Evolutionary conservation across 64 coral and sea anemone genomes (phyloP).

Genomic region (Montipora capricornis): DNA sequence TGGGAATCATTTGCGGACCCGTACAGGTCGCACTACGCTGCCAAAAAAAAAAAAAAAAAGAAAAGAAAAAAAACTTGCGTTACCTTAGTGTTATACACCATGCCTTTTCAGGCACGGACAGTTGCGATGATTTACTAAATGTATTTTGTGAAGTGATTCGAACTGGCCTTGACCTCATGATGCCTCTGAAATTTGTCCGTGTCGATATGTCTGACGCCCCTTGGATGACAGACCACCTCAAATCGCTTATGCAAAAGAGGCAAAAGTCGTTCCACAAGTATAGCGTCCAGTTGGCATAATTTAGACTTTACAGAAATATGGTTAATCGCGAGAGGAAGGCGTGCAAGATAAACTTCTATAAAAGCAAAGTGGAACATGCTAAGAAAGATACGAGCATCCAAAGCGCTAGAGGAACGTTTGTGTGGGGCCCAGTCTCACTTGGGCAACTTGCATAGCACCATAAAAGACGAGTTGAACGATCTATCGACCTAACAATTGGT

Average conservation of each 20-base stretch:
- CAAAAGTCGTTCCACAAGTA: slow-evolving; percentile 47
- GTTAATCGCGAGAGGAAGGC: slow-evolving; percentile 56
- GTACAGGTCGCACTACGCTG: too few relatives aligned
- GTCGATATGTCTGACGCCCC: slow-evolving; percentile 27
- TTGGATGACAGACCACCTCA: slow-evolving; percentile 43
- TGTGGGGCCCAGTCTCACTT: background rate
- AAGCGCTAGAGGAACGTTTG: slow-evolving; percentile 34
- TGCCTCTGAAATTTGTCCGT: slow-evolving; percentile 14
- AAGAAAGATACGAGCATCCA: background rate
- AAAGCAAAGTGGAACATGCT: slow-evolving; percentile 43
- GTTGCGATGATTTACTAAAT: slow-evolving; percentile 34
- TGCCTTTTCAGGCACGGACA: background rate
- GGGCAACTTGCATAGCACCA: background rate
- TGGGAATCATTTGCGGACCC: too few relatives aligned
- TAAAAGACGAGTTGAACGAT: slow-evolving; percentile 27
- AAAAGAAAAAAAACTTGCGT: too few relatives aligned
- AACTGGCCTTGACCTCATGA: slow-evolving; percentile 58
- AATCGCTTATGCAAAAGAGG: slow-evolving; percentile 50
- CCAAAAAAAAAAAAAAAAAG: too few relatives aligned
- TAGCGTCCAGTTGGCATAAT: slow-evolving; percentile 12
- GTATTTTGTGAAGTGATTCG: slow-evolving; percentile 15
- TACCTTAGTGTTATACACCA: too few relatives aligned
- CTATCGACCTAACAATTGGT: background rate
- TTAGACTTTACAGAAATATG: slow-evolving; percentile 27
- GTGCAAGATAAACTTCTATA: slow-evolving; percentile 32